Percentiles rank a stretch among this genome's conserved stretches.
These are phyloP conservation scores for Mellivora capensis DNA, from an alignment of 2,113 vertebrate genomes.

Conservation along the genomic window DNA sequence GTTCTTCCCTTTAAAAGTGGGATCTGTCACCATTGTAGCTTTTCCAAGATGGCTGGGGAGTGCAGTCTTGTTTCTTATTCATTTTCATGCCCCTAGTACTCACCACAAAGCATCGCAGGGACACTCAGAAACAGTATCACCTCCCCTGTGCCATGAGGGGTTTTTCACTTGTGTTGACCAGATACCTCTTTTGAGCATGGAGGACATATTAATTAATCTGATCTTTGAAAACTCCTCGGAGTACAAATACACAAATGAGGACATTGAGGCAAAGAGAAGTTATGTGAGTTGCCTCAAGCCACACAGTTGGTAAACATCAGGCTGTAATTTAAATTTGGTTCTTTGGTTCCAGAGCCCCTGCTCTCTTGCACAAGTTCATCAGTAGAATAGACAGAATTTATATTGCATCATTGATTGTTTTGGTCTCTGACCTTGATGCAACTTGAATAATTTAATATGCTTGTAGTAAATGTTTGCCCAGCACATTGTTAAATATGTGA, in stretches of 20 bases:
- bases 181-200: not conserved
- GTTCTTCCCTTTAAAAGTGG: not conserved
- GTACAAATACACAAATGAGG: not conserved
- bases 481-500: not conserved
- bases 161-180: not conserved
- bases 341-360: not conserved
- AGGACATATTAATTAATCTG: not conserved
- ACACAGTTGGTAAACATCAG: not conserved
- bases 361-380: not conserved
- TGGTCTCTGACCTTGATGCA: not conserved
- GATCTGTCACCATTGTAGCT: not conserved
- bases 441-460: not conserved
- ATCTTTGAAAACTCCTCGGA: not conserved
- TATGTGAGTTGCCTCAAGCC: not conserved
- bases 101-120: not conserved
- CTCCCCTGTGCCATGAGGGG: not conserved
- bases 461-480: not conserved
- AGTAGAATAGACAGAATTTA: not conserved
- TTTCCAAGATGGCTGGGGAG: accelerated
- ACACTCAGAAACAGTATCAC: not conserved
- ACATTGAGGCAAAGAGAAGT: not conserved
- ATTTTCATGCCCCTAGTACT: not conserved
- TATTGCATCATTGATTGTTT: not conserved
- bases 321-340: not conserved
- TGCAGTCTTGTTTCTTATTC: not conserved